Evolutionary conservation across 2,113 vertebrate species (phyloP).

Genomic region (Perca schrenkii): DNA sequence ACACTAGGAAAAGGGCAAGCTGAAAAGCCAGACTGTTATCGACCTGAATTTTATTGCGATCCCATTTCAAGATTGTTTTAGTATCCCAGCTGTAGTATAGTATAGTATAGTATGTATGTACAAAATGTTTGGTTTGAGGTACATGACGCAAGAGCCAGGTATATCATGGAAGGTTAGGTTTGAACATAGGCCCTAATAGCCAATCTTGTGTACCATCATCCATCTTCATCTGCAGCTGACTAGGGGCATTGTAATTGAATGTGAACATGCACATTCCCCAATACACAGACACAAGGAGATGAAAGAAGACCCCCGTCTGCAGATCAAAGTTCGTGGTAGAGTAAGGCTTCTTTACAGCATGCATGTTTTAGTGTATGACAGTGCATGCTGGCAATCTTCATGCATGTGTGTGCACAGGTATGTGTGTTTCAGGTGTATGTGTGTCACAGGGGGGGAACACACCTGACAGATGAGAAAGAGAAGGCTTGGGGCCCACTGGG

Average conservation of each 20-base stretch:
- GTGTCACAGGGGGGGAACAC: conserved; percentile 29
- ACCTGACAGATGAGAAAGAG: conserved; percentile 65
- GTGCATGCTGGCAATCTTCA: not conserved
- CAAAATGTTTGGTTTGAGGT: not conserved
- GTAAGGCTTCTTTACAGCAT: not conserved
- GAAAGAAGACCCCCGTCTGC: conserved; percentile 1
- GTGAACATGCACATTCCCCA: conserved; percentile 13
- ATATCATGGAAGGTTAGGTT: conserved; percentile 13
- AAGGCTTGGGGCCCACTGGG: conserved; percentile 47
- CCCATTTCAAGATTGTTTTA: no score
- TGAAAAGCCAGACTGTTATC: no score
- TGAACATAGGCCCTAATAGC: conserved; percentile 16
- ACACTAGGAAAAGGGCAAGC: no score
- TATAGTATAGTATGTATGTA: no score
- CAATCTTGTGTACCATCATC: conserved; percentile 37
- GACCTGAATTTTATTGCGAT: no score
- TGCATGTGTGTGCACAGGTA: conserved; percentile 17
- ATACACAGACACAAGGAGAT: conserved; percentile 6
- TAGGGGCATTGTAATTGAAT: conserved; percentile 16
- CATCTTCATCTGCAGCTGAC: conserved; percentile 35
- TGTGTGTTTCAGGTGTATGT: conserved; percentile 6
- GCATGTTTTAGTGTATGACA: conserved; percentile 3
- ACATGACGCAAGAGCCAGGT: conserved; percentile 1
- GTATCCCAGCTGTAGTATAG: no score
- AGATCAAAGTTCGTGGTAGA: not conserved